Evolutionary conservation across 2,113 vertebrate genomes (phyloP), one percentile per base, ranked within the genome.

Genomic region (Emydura subglobosa): DNA sequence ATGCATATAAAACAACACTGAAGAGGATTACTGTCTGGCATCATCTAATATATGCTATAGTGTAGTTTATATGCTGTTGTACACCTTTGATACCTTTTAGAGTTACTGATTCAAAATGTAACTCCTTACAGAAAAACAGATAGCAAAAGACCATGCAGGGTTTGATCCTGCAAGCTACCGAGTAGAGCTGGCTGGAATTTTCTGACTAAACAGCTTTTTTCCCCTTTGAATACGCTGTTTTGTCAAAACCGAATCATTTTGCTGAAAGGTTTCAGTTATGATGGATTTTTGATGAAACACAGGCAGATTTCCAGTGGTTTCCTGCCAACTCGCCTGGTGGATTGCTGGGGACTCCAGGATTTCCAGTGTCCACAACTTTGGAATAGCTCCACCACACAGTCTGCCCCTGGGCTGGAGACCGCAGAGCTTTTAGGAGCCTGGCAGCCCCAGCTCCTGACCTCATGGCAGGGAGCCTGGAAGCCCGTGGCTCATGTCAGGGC

Each of bases 31-130:
- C 0, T 83, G 4, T 0, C 5, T 79, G 42, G 22, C 16, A 68
- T 22, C 59, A 39, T 54, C 79, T 24, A 16, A 7, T 0, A 29
- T 17, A 42, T 0, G 0, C 8, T 68, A 10, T 0, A 29, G 27
- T 2, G 39, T 5, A 39, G 11, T 65, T 74, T 6, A 83, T n/a
- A 39, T 51, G 72, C 61, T 88, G 59, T 55, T 79, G 39, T 55
- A 21, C 25, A 79, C 7, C 0, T 39, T 13, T 10, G 12, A 68
- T 27, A 79, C 34, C 14, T 79, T 49, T 44, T 39, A 21, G 22
- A 91, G 21, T 13, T 76, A 50, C 14, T 54, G 42, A 13, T 50
- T 79, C 88, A 42, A 87, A 5, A 55, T 27, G 8, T 54, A 74
- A 31, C 47, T n/a, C 50, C 29, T 83, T 29, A 42, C 34, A 51